Base-by-base conservation (phyloP, 2,113 vertebrate genomes). In the Macrotus californicus region DNA sequence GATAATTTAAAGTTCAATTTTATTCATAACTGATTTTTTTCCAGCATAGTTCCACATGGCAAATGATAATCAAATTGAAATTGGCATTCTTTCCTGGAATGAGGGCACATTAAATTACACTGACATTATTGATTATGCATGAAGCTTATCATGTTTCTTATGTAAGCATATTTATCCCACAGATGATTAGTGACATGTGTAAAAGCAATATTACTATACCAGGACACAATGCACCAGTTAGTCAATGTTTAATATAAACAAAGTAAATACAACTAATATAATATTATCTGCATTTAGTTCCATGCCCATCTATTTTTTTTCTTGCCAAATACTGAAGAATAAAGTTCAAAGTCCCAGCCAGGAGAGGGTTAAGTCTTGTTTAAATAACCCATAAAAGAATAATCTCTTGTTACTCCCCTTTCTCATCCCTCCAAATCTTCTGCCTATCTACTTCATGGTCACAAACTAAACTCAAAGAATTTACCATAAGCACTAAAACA, bases 1-100 rank as follows among this genome's bases (percentile, higher is more conserved):
- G 94, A 91, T 97, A 97, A 97, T 86, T 97, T 92, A 91, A 97
- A 98, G 96, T 98, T 95, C 72, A 96, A 70, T 98, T 97, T 97
- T 97, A 73, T 64, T 43, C 80, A 94, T 97, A 97, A 97, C 91
- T 96, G 94, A 97, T 70, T 94, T 96, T 97, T 97, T 93, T 67
- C 91, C 93, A 97, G 80, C 66, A 93, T 89, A 80, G 96, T 97
- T 98, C 76, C 96, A 96, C 41, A 67, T 95, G 67, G 41, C 31
- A 92, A 94, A 77, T 77, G 91, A 34, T 85, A 97, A 88, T 79
- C 87, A 96, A 85, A 92, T 82, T 66, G 88, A 95, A 97, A 97
- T 96, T 93, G 92, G 79, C 94, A 87, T 97, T 96, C n/a, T 22
- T 95, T 83, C 26, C n/a, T 93, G 95, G 66, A 54, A 50, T 56